Percentiles rank a stretch among this genome's conserved stretches.
phyloP scores from a whole-genome alignment of 1,140 invertebrate genomes.

The Zaprionus inermis region DNA sequence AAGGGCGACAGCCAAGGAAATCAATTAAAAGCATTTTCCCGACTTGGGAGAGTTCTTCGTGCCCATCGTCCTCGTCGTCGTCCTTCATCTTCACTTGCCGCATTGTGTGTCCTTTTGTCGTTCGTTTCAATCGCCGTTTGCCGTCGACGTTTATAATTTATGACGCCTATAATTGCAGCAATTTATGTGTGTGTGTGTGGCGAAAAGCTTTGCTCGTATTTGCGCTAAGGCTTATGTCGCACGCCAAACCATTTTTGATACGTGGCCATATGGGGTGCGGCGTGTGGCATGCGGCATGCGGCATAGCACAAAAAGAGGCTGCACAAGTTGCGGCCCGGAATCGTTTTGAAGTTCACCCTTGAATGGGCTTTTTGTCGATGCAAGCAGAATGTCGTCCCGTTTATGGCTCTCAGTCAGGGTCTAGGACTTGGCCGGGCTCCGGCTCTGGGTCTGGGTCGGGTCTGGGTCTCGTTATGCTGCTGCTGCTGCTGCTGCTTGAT shows the following conservation, averaged over 20 bases:
- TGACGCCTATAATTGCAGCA: constrained; percentile 80
- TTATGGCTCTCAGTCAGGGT: neutral
- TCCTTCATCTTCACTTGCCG: constrained; percentile 12
- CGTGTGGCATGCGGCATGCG: constrained; percentile 14
- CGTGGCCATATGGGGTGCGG: constrained; percentile 17
- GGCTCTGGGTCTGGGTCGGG: neutral
- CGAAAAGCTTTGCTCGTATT: constrained; percentile 46
- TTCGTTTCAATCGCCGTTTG: constrained; percentile 36
- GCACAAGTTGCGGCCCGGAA: constrained; percentile 35
- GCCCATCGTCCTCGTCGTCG: neutral
- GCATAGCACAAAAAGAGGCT: neutral
- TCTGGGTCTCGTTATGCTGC: constrained; percentile 9
- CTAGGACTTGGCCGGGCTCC: neutral
- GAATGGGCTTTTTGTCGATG: constrained; percentile 36
- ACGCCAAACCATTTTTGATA: constrained; percentile 51
- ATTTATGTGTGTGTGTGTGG: constrained; percentile 48
- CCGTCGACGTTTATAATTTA: constrained; percentile 72
- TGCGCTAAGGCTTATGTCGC: constrained; percentile 50
- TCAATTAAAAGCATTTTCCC: constrained; percentile 76
- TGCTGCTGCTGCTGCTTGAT: constrained; percentile 58
- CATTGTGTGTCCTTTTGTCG: constrained; percentile 3
- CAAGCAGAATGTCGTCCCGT: constrained; percentile 37
- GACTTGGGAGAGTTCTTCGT: constrained; percentile 9
- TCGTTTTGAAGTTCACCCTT: constrained; percentile 50
- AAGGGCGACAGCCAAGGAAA: constrained; percentile 45